Evolutionary conservation across 2,113 vertebrate species (phyloP), one percentile per base, ranked within the genome.

Genomic region (Girardinichthys multiradiatus): DNA sequence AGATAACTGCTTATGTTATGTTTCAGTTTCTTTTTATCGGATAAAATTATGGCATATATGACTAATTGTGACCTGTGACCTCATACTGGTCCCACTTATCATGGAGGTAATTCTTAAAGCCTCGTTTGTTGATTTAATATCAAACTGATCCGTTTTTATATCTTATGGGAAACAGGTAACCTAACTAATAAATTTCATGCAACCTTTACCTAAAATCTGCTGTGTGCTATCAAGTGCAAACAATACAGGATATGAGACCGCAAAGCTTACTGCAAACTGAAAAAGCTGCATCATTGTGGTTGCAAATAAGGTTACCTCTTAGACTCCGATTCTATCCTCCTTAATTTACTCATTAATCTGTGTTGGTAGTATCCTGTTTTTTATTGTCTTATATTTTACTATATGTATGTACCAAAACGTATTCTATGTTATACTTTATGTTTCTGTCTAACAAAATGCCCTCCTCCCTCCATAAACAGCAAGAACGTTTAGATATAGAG

Each of bases 401-500:
- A 10, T 54, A 24, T 8, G 48, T 54, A 54, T n/a, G n/a, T n/a
- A 24, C 24, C 10, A 54, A 8, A n/a, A 54, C n/a, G 24, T 54
- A 11, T 54, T 10, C 48, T 54, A n/a, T 54, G 10, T 54, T 54
- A 24, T n/a, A 3, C 24, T 10, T 2, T 51, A n/a, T 54, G 48
- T 24, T 21, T 9, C 39, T 24, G 3, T 24, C 61, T 70, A 19
- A 45, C 61, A 51, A 28, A 35, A 66, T 13, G 77, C 35, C 8
- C 19, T 26, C 82, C 63, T 88, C 80, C 29, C 65, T 68, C 3
- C 59, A 59, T 29, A 81, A 83, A 76, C 88, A 99, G 98, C 97
- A 99, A 98, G 98, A 99, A 66, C 97, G 97, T 37, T 89, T 99
- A 90, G 98, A 99, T 90, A 99, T 99, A 3, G 98, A 99, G 89